Percentiles rank a stretch among this genome's conserved stretches.
phyloP scores from a whole-genome alignment of 2,113 vertebrate genomes.

The Eclectus roratus region DNA sequence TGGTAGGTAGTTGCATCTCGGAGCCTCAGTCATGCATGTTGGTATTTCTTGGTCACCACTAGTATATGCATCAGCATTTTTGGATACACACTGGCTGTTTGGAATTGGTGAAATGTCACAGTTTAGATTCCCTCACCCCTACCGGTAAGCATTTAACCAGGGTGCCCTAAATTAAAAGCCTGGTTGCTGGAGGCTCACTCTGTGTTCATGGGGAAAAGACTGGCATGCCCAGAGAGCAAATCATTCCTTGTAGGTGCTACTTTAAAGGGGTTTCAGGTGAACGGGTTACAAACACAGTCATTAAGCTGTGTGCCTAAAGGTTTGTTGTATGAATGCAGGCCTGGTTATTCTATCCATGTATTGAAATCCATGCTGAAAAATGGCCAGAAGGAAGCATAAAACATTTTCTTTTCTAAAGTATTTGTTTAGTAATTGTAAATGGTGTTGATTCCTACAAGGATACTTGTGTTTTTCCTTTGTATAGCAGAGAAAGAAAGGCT shows the following conservation, averaged over 20 bases:
- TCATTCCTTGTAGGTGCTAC: not conserved
- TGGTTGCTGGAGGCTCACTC: not conserved
- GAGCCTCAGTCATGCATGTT: not conserved
- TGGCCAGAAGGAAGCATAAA: not conserved
- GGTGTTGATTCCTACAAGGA: not conserved
- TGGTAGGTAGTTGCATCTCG: not conserved
- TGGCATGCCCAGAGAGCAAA: not conserved
- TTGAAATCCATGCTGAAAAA: not conserved
- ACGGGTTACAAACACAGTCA: not conserved
- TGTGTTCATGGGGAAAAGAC: not conserved
- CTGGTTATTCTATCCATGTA: not conserved
- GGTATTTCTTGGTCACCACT: not conserved
- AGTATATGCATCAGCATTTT: not conserved
- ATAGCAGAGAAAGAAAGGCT: not conserved
- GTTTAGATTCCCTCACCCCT: not conserved
- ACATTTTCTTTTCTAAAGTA: not conserved
- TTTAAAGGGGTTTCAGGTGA: not conserved
- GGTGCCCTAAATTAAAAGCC: not conserved
- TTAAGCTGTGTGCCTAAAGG: not conserved
- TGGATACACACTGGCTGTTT: rapidly evolving
- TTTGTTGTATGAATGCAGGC: not conserved
- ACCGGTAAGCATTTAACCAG: not conserved
- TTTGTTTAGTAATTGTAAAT: not conserved
- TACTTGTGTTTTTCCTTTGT: not conserved
- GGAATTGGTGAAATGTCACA: not conserved